Evolutionary conservation across 2,797 vertebrate genomes (phyloP), one percentile per base, ranked within the genome.

Genomic region (Onychomys leucogaster): DNA sequence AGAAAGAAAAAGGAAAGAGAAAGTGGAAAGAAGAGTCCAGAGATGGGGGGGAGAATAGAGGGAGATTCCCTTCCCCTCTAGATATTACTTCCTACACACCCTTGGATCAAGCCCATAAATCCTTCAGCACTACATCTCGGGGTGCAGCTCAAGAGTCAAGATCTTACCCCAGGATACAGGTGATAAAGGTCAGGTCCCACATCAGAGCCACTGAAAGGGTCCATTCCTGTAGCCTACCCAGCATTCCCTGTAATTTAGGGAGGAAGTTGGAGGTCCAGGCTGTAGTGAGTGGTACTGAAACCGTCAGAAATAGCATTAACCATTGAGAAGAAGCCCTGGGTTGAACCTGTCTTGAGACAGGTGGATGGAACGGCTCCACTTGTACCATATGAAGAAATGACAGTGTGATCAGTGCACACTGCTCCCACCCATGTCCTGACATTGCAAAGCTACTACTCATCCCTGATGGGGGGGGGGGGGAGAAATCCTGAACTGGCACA

Each of bases 331-430:
- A 46, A 16, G 5, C 80, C 21, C 2, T 13, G 80, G n/a, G 49
- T 34, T 61, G 8, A 65, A 32, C 41, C 43, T 1, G 37, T 13
- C 61, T 16, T 21, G 2, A 11, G 46, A 27, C 49, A 23, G 27
- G 55, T 19, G 23, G 21, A 41, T 12, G 41, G 46, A 11, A n/a
- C 23, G 4, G 21, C 10, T 21, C n/a, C 21, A 71, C 32, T 55
- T 78, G 0, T 5, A 25, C 16, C 19, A 5, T 5, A 61, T 34
- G 13, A 16, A 43, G 6, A 84, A 25, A 34, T 55, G 71, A 71
- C 6, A 14, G 0, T 0, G 10, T 37, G 43, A 46, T 29, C 17
- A 4, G 11, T 19, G 5, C 0, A 25, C 32, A 23, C 14, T 67
- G 27, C 12, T 61, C 46, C 80, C 34, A 55, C 4, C 23, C 57